A percentile compares a stretch with the other conserved stretches of the same genome.
Evolutionary conservation across 2,797 vertebrate genomes (phyloP).

Genomic region (Sternotherus odoratus): DNA sequence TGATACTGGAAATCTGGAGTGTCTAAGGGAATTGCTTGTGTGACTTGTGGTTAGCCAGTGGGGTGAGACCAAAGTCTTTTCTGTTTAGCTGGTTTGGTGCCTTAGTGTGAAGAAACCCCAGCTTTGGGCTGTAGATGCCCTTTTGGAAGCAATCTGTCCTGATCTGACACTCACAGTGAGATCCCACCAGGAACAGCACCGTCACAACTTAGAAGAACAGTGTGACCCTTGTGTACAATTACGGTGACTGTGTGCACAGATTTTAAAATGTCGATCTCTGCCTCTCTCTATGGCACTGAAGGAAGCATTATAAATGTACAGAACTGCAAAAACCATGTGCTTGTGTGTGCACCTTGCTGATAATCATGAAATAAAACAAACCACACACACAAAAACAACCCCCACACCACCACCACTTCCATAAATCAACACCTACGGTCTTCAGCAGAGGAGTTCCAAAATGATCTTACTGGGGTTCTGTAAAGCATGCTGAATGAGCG

Average conservation of each 20-base stretch:
- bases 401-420: no score
- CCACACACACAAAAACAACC: neutral
- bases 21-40: no score
- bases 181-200: no score
- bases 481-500: rapidly evolving
- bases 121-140: no score
- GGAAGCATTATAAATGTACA: neutral
- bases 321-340: slow-evolving; percentile 37
- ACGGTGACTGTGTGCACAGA: neutral
- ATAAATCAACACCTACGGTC: neutral
- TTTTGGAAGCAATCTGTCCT: no score
- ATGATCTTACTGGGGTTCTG: neutral
- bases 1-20: no score
- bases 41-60: no score
- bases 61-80: no score
- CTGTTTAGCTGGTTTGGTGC: no score
- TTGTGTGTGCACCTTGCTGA: slow-evolving; percentile 16
- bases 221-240: neutral
- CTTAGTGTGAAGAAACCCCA: no score
- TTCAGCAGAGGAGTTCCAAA: neutral
- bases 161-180: no score
- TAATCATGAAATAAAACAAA: slow-evolving; percentile 14
- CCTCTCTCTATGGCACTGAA: neutral
- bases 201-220: neutral
- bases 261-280: neutral